These are phyloP conservation scores for Andrena fulva DNA, from an alignment of 2,888 invertebrate species.

Conservation along the genomic window DNA sequence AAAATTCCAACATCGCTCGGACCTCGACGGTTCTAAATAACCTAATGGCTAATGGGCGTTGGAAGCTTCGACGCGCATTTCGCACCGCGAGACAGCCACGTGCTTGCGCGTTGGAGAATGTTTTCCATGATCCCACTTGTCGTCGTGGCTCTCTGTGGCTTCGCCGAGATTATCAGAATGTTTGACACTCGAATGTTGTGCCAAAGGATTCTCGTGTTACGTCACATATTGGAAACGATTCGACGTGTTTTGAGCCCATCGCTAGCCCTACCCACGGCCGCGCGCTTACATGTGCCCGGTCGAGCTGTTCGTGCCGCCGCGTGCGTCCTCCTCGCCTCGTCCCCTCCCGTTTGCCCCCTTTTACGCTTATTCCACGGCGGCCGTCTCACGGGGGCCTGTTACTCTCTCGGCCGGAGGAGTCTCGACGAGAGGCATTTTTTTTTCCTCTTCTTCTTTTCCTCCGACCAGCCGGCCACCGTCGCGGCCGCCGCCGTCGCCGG, in stretches of 20 bases:
- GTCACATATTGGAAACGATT: background rate
- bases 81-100: too few relatives aligned
- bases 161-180: too few relatives aligned
- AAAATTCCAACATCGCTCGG: too few relatives aligned
- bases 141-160: too few relatives aligned
- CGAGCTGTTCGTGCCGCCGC: slow-evolving; percentile 54
- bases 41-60: too few relatives aligned
- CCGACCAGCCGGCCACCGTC: slow-evolving; percentile 67
- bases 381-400: slow-evolving; percentile 81
- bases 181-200: too few relatives aligned
- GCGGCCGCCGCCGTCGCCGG: slow-evolving; percentile 50
- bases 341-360: slow-evolving; percentile 45
- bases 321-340: slow-evolving; percentile 29
- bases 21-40: too few relatives aligned
- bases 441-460: slow-evolving; percentile 35
- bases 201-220: background rate
- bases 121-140: too few relatives aligned
- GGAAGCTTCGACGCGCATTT: too few relatives aligned
- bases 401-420: slow-evolving; percentile 66
- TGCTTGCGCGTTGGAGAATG: too few relatives aligned
- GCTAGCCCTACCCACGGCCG: slow-evolving; percentile 72
- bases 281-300: slow-evolving; percentile 54
- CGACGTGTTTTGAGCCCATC: slow-evolving; percentile 4
- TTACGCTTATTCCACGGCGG: slow-evolving; percentile 60
- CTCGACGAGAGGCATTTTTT: slow-evolving; percentile 69